Percentiles rank a stretch among this genome's conserved stretches.
These are phyloP conservation scores for Diabrotica balteata DNA, from an alignment of 2,888 invertebrate species.

Conservation along the genomic window DNA sequence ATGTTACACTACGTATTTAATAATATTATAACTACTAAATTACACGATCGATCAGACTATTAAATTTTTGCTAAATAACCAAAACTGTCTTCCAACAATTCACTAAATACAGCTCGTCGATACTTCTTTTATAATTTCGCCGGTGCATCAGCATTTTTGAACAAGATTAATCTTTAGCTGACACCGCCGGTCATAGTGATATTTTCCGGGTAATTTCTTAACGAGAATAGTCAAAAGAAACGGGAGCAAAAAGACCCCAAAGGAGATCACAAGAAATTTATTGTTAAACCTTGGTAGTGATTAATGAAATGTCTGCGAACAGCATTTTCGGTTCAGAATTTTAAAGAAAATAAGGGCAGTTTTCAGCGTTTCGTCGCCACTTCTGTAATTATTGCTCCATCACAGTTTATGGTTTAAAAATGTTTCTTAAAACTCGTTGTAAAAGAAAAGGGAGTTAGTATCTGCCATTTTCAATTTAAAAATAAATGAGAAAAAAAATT, in stretches of 20 bases:
- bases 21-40: too few relatives aligned
- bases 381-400: too few relatives aligned
- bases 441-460: too few relatives aligned
- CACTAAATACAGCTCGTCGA: neutral
- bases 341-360: slow-evolving; percentile 1
- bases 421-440: too few relatives aligned
- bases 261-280: slow-evolving; percentile 8
- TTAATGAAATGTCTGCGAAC: slow-evolving; percentile 1
- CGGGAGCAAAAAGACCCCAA: neutral
- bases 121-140: slow-evolving; percentile 1
- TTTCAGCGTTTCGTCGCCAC: too few relatives aligned
- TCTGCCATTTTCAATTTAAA: too few relatives aligned
- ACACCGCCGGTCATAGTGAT: slow-evolving; percentile 5
- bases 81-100: too few relatives aligned
- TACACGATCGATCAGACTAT: too few relatives aligned
- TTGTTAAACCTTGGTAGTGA: slow-evolving; percentile 5
- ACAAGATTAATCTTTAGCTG: neutral
- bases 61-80: too few relatives aligned
- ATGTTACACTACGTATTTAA: too few relatives aligned
- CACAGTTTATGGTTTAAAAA: too few relatives aligned
- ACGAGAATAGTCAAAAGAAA: slow-evolving; percentile 9
- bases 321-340: neutral
- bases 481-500: too few relatives aligned
- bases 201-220: slow-evolving; percentile 8
- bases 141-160: neutral